Conservation (phyloP, 2,888 invertebrate species). For the Agrotis exclamationis region DNA sequence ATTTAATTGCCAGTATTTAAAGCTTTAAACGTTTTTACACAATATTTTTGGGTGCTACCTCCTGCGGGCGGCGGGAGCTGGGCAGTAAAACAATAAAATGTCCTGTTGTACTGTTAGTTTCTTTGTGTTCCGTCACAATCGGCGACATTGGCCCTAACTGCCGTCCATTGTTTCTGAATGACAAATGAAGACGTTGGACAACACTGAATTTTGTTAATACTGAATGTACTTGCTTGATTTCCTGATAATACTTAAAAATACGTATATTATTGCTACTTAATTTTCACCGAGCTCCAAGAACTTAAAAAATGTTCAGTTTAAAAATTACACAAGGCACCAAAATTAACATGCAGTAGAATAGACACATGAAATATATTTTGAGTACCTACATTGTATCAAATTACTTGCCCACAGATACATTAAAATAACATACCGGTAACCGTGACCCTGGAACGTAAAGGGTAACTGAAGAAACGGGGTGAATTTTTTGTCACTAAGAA, state of each 20-base stretch:
- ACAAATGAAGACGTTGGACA: constrained; percentile 86
- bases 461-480: no score
- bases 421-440: no score
- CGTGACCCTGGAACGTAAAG: no score
- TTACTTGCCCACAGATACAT: no score
- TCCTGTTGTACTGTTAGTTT: constrained; percentile 84
- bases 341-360: no score
- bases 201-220: constrained; percentile 63
- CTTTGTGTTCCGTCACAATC: constrained; percentile 79
- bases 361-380: no score
- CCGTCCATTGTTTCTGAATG: constrained; percentile 80
- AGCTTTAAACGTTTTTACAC: constrained; percentile 75
- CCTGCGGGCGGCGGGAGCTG: constrained; percentile 87
- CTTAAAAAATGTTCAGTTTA: background rate
- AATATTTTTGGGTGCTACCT: constrained; percentile 86
- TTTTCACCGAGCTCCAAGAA: background rate
- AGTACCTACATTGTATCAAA: no score
- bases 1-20: constrained; percentile 85
- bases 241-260: background rate
- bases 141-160: constrained; percentile 81
- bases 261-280: background rate
- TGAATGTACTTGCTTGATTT: constrained; percentile 15
- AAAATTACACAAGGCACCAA: background rate
- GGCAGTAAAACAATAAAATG: constrained; percentile 87
- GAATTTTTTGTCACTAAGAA: no score